Percentiles rank a stretch among this genome's conserved stretches.
Evolutionary conservation across 2,113 vertebrate genomes (phyloP).

Genomic region (Hippocampus zosterae): DNA sequence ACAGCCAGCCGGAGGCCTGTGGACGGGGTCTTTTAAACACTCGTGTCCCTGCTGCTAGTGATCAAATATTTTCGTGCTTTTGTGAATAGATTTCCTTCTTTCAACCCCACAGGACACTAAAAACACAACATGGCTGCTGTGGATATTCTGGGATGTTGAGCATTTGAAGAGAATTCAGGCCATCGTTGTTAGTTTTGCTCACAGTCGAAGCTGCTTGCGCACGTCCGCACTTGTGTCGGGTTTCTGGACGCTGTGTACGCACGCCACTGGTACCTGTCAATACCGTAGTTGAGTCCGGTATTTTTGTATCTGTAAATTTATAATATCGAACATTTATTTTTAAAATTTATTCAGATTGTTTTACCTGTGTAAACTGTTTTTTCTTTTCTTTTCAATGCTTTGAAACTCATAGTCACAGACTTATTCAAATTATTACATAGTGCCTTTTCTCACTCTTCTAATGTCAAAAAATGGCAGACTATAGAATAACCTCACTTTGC

Average conservation of each 20-base stretch:
- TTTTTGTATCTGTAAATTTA: too few species aligned
- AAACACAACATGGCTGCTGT: conserved; percentile 50
- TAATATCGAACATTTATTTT: too few species aligned
- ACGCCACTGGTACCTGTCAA: conserved; percentile 77
- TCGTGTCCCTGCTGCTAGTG: conserved; percentile 89
- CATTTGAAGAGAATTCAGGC: conserved; percentile 24
- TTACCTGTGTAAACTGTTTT: too few species aligned
- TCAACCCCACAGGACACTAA: conserved; percentile 84
- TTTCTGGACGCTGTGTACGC: conserved; percentile 4
- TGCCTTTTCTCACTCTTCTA: too few species aligned
- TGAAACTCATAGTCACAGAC: too few species aligned
- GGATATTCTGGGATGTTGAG: conserved; percentile 16
- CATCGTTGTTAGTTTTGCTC: conserved; percentile 40
- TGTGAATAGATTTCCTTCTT: conserved; percentile 95
- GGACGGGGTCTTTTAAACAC: conserved; percentile 97
- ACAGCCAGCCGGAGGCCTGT: conserved; percentile 86
- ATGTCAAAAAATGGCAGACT: too few species aligned
- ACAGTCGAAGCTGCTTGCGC: conserved; percentile 38
- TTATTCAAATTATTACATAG: too few species aligned
- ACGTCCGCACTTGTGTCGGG: conserved; percentile 13
- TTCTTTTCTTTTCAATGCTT: too few species aligned
- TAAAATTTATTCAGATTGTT: too few species aligned
- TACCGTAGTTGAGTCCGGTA: conserved; percentile 57
- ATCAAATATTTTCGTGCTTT: conserved; percentile 99
- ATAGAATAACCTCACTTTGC: too few species aligned